These are phyloP conservation scores for Xiphias gladius DNA, from an alignment of 2,113 vertebrate species.

Conservation along the genomic window DNA sequence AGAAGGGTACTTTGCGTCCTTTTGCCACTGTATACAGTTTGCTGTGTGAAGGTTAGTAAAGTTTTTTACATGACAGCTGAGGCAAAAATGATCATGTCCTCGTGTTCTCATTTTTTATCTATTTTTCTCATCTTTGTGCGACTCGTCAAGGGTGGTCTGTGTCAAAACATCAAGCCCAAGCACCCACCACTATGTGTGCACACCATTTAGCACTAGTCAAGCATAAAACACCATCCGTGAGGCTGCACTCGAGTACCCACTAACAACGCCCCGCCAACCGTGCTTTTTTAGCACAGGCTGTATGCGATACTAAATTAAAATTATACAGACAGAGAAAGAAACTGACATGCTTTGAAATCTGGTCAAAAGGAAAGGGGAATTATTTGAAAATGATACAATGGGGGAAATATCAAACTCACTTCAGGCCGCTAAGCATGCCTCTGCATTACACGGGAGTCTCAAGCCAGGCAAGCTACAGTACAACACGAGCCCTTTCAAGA, in stretches of 20 bases:
- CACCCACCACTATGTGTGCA: conserved; percentile 52
- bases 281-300: conserved; percentile 15
- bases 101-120: conserved; percentile 15
- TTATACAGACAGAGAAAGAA: conserved; percentile 38
- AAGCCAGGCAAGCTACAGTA: conserved; percentile 17
- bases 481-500: conserved; percentile 16
- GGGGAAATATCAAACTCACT: conserved; percentile 51
- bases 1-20: not conserved
- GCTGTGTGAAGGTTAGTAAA: conserved; percentile 8
- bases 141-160: conserved; percentile 37
- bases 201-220: conserved; percentile 75
- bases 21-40: not conserved
- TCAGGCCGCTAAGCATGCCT: conserved; percentile 37
- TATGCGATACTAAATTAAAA: conserved; percentile 54
- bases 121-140: conserved; percentile 39
- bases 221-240: conserved; percentile 71
- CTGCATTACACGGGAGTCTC: conserved; percentile 41
- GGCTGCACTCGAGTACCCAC: conserved; percentile 52
- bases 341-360: conserved; percentile 44
- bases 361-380: conserved; percentile 46
- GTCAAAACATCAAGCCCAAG: conserved; percentile 60
- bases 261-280: conserved; percentile 38
- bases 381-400: conserved; percentile 59
- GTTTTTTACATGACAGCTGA: conserved; percentile 30
- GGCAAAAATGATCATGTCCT: conserved; percentile 35